Evolutionary conservation across 1,140 invertebrate species (phyloP).

Genomic region (Zaprionus kolodkinae): DNA sequence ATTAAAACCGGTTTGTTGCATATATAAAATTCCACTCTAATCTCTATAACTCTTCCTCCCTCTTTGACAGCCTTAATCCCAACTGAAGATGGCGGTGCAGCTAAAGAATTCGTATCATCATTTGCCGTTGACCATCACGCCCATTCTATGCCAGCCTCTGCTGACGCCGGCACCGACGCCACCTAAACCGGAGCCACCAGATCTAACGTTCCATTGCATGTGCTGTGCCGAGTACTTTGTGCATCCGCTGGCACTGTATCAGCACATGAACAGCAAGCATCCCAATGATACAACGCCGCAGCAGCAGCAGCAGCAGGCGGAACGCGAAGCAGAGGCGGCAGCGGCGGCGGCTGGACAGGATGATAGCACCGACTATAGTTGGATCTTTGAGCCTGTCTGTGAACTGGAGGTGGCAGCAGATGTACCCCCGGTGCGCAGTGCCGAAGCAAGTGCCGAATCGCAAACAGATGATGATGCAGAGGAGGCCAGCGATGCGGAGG

Average conservation of each 20-base stretch:
- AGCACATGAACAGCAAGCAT: constrained; percentile 80
- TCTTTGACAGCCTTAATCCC: constrained; percentile 49
- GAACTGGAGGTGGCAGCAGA: constrained; percentile 61
- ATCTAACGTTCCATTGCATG: constrained; percentile 83
- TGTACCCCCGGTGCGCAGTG: constrained; percentile 12
- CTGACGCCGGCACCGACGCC: constrained; percentile 43
- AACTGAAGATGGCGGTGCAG: constrained; percentile 65
- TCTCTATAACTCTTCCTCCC: not conserved
- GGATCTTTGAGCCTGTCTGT: constrained; percentile 81
- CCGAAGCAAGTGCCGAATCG: not conserved
- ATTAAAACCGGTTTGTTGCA: not conserved
- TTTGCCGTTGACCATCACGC: constrained; percentile 72
- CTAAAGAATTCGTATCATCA: constrained; percentile 73
- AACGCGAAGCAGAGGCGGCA: constrained; percentile 19
- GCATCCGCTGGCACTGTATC: constrained; percentile 72
- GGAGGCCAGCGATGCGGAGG: constrained; percentile 39
- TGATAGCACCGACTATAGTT: constrained; percentile 69
- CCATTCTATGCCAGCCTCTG: constrained; percentile 60
- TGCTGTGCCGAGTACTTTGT: constrained; percentile 77
- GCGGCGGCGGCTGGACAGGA: constrained; percentile 48
- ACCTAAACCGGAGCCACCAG: constrained; percentile 62
- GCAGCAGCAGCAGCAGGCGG: constrained; percentile 38
- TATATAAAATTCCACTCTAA: too few relatives aligned
- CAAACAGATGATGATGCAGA: constrained; percentile 10
- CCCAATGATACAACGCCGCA: constrained; percentile 43